phyloP scores from a whole-genome alignment of 2,113 vertebrate genomes.

The Nymphicus hollandicus region DNA sequence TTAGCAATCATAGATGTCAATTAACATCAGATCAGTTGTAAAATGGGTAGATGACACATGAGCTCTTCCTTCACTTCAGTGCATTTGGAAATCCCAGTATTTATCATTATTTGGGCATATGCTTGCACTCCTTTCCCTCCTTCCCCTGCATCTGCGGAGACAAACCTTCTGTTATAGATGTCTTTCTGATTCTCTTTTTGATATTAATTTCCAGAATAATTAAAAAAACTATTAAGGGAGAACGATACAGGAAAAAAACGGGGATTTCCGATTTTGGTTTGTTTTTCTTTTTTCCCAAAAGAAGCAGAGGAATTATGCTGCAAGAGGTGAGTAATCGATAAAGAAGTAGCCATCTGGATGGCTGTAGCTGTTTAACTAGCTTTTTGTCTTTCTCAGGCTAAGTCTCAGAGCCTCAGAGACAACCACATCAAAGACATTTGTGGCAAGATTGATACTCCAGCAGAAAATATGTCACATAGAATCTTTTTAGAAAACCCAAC shows the following conservation, averaged over 20 bases:
- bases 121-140: neutral
- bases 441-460: constrained; percentile 20
- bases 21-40: neutral
- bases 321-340: constrained; percentile 17
- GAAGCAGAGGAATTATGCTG: neutral
- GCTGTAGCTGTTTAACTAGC: neutral
- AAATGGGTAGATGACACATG: neutral
- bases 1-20: neutral
- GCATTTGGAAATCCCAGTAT: neutral
- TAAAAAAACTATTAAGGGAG: neutral
- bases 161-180: neutral
- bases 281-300: neutral
- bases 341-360: neutral
- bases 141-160: neutral
- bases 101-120: neutral
- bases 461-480: neutral
- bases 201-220: neutral
- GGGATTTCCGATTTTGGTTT: neutral
- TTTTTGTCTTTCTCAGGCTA: neutral
- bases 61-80: neutral
- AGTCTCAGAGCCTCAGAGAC: constrained; percentile 1
- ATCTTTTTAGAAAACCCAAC: neutral
- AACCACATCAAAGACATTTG: neutral
- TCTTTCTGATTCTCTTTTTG: neutral
- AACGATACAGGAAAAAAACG: neutral